Percentiles rank a stretch among this genome's conserved stretches.
phyloP scores from a whole-genome alignment of 2,113 vertebrate species.

The Urocolius indicus region DNA sequence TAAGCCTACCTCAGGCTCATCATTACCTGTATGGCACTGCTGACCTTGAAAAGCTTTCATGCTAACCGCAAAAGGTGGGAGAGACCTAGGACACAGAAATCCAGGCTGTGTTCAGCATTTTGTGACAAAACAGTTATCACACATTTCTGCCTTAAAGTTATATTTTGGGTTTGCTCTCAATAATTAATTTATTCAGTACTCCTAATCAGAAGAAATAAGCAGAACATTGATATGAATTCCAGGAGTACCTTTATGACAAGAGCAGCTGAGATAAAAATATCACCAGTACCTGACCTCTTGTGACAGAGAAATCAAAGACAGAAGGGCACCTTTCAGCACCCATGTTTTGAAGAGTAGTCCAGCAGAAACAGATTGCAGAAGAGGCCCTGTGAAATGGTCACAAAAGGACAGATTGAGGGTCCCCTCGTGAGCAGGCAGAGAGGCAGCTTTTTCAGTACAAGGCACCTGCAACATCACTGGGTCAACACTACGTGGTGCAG shows the following conservation, averaged over 20 bases:
- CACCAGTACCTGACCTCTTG: background rate
- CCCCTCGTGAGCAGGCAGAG: rapidly evolving
- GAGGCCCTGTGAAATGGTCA: background rate
- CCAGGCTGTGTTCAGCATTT: background rate
- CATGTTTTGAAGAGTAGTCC: background rate
- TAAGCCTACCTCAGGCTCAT: constrained; percentile 43
- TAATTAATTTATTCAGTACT: background rate
- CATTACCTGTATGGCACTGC: constrained; percentile 17
- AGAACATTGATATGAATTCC: background rate
- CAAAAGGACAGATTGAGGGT: background rate
- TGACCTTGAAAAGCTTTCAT: constrained; percentile 68
- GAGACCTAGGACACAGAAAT: background rate
- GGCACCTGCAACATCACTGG: rapidly evolving
- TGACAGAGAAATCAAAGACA: background rate
- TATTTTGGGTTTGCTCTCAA: background rate
- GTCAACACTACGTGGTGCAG: rapidly evolving
- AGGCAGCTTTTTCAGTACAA: rapidly evolving
- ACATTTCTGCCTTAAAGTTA: background rate
- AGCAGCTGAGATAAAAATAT: background rate
- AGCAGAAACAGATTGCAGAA: background rate
- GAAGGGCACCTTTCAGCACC: background rate
- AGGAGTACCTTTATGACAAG: background rate
- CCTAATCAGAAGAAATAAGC: background rate
- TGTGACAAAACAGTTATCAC: background rate
- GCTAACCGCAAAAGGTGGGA: background rate